phyloP scores from a whole-genome alignment of 2,113 vertebrate species.

The Pituophis catenifer region DNA sequence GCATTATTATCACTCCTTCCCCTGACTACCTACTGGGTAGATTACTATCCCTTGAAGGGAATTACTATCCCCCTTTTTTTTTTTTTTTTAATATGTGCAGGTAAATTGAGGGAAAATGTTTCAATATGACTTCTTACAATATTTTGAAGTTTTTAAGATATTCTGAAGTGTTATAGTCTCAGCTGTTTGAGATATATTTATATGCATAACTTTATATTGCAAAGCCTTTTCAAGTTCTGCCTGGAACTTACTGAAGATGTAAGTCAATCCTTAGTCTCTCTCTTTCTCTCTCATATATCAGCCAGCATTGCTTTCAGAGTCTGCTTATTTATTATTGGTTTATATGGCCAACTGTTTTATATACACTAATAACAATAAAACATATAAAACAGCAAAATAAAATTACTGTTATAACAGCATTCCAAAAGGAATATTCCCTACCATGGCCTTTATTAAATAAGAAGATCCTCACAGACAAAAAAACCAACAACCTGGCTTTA shows the following conservation, averaged over 20 bases:
- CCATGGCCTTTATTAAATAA: background rate
- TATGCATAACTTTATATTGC: background rate
- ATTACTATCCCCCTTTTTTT: no score
- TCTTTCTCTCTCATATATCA: background rate
- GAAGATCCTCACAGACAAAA: background rate
- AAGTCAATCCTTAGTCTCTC: background rate
- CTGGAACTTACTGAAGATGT: background rate
- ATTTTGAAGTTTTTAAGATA: background rate
- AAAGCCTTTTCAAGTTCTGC: background rate
- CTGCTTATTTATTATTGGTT: background rate
- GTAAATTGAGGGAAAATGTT: background rate
- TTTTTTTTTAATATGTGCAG: background rate
- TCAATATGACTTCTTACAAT: background rate
- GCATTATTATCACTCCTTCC: conserved; percentile 39
- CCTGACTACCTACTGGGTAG: conserved; percentile 11
- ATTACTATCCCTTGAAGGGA: background rate
- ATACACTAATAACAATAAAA: background rate
- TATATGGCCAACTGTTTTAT: background rate
- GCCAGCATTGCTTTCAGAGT: background rate
- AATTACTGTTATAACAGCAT: background rate
- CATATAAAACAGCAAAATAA: background rate
- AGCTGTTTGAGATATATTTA: background rate
- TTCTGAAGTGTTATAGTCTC: background rate
- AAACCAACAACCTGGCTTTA: background rate
- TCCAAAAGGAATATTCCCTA: background rate